Evolutionary conservation across 1,140 invertebrate species (phyloP).

Genomic region (Tetragnatha versicolor): DNA sequence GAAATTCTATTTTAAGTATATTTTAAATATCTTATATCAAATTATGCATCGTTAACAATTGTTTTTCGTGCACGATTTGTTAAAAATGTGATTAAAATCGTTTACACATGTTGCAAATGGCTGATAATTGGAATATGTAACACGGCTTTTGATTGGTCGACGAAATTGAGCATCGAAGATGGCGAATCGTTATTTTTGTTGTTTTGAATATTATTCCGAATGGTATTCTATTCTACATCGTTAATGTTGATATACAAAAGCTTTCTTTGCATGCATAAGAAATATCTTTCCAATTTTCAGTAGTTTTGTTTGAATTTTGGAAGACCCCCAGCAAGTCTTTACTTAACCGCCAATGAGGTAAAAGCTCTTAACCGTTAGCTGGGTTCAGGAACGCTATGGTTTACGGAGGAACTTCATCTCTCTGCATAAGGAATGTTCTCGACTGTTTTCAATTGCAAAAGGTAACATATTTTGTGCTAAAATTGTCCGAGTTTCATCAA

Average conservation of each 20-base stretch:
- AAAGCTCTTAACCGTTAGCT: constrained; percentile 51
- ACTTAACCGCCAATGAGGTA: constrained; percentile 42
- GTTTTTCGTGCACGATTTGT: not conserved
- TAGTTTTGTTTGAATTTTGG: not conserved
- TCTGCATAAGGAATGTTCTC: not conserved
- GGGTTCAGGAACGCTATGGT: constrained; percentile 40
- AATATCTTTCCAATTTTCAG: too few species aligned
- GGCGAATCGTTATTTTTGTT: constrained; percentile 47
- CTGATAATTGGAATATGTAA: constrained; percentile 13
- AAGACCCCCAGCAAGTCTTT: not conserved
- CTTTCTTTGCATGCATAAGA: too few species aligned
- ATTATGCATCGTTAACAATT: too few species aligned
- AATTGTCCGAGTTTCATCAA: not conserved
- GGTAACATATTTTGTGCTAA: constrained; percentile 1
- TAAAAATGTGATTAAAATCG: constrained; percentile 5
- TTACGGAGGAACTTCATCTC: not conserved
- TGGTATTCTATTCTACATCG: too few species aligned
- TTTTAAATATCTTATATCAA: too few species aligned
- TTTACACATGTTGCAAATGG: constrained; percentile 20
- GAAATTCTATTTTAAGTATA: too few species aligned
- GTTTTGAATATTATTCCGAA: constrained; percentile 9
- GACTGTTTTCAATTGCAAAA: not conserved
- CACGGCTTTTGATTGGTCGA: constrained; percentile 34
- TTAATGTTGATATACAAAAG: too few species aligned
- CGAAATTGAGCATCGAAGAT: constrained; percentile 38